These are phyloP conservation scores for Caenorhabditis sinica DNA, from an alignment of 2,888 invertebrate species.

Conservation along the genomic window DNA sequence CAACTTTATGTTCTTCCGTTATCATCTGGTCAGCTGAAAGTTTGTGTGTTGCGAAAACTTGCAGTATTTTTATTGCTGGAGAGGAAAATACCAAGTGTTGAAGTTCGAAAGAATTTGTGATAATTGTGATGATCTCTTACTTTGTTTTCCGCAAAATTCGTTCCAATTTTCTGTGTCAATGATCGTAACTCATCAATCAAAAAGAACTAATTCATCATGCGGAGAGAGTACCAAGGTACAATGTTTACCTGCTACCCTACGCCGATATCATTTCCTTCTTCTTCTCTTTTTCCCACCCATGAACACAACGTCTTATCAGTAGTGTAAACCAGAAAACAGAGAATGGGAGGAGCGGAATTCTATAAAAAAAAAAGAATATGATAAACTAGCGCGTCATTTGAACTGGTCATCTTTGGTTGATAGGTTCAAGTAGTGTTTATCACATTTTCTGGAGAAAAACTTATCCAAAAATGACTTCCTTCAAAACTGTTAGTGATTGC, in stretches of 20 bases:
- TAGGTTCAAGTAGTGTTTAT: too few species aligned
- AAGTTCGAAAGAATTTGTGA: too few species aligned
- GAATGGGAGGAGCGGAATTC: neutral
- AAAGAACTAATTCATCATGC: neutral
- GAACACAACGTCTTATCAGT: constrained; percentile 5
- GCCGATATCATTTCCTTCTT: neutral
- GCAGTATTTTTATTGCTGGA: neutral
- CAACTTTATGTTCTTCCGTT: constrained; percentile 20
- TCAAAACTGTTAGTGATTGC: neutral
- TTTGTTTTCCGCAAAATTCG: too few species aligned
- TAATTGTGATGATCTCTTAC: too few species aligned
- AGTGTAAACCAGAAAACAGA: neutral
- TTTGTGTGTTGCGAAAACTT: neutral
- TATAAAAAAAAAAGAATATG: neutral
- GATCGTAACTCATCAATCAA: neutral
- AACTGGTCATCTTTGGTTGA: too few species aligned
- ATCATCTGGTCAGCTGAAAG: constrained; percentile 4
- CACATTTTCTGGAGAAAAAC: neutral
- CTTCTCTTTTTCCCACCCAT: neutral
- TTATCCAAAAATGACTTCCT: neutral
- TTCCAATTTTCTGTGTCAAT: too few species aligned
- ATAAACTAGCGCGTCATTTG: neutral
- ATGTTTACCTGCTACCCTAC: constrained; percentile 28
- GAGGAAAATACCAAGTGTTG: too few species aligned
- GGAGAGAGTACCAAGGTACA: constrained; percentile 34